Conservation (phyloP, 1,140 invertebrate species). For the Drosophila leontia region DNA sequence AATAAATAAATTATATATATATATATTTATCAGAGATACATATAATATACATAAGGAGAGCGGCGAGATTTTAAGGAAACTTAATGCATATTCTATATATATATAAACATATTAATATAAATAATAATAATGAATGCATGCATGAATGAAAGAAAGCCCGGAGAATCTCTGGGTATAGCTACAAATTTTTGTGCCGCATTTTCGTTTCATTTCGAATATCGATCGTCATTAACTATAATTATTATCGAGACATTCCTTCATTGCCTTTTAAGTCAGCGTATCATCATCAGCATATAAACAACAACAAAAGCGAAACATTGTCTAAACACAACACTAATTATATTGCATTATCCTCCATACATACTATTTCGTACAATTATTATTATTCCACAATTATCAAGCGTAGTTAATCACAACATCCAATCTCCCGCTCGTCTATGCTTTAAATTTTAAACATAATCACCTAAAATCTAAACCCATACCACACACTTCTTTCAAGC, state of each 20-base stretch:
- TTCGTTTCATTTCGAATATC: constrained; percentile 45
- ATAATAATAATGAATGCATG: constrained; percentile 40
- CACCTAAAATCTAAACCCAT: constrained; percentile 34
- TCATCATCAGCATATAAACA: constrained; percentile 56
- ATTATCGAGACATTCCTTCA: constrained; percentile 55
- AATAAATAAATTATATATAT: constrained; percentile 59
- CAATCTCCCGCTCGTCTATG: constrained; percentile 50
- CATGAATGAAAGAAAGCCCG: constrained; percentile 41
- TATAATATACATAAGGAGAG: constrained; percentile 51
- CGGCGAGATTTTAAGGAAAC: constrained; percentile 65
- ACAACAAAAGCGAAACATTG: constrained; percentile 31
- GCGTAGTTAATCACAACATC: constrained; percentile 71
- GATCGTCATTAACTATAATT: constrained; percentile 47
- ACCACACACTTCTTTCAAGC: constrained; percentile 37
- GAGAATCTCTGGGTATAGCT: constrained; percentile 44
- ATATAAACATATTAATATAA: constrained; percentile 29
- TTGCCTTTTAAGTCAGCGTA: constrained; percentile 77
- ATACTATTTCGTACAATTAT: constrained; percentile 70
- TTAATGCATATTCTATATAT: constrained; percentile 61
- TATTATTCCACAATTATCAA: constrained; percentile 79
- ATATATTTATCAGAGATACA: constrained; percentile 79
- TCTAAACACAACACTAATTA: constrained; percentile 65
- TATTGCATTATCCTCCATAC: constrained; percentile 78
- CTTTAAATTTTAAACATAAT: constrained; percentile 70
- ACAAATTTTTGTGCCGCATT: constrained; percentile 51